phyloP scores from a whole-genome alignment of 2,888 invertebrate species.

The Acronicta psi region DNA sequence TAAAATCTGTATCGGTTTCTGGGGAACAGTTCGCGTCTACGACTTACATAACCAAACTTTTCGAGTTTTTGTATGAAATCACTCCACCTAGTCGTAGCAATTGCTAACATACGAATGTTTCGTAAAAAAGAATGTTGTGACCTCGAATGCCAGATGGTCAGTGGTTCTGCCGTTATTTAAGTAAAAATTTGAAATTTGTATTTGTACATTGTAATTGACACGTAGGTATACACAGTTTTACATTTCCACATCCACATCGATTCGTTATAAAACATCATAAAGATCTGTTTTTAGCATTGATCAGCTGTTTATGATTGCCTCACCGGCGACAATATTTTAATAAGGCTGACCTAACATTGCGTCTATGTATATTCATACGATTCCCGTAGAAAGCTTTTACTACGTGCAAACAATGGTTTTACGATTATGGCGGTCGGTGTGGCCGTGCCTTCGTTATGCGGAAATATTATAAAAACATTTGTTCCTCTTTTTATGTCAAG shows the following conservation, averaged over 20 bases:
- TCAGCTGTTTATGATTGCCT: slow-evolving; percentile 31
- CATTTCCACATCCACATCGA: no score
- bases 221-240: no score
- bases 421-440: slow-evolving; percentile 38
- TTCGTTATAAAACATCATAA: slow-evolving; percentile 7
- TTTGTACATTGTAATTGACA: no score
- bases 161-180: slow-evolving; percentile 33
- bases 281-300: slow-evolving; percentile 15
- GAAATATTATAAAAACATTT: no score
- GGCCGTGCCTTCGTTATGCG: slow-evolving; percentile 31
- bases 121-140: slow-evolving; percentile 49
- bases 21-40: slow-evolving; percentile 5
- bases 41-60: slow-evolving; percentile 15
- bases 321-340: slow-evolving; percentile 16
- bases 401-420: slow-evolving; percentile 49
- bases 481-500: no score
- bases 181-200: slow-evolving; percentile 11
- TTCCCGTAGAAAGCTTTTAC: slow-evolving; percentile 42
- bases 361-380: slow-evolving; percentile 33
- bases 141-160: slow-evolving; percentile 45
- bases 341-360: slow-evolving; percentile 28
- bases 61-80: slow-evolving; percentile 26
- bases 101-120: slow-evolving; percentile 48
- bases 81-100: slow-evolving; percentile 19
- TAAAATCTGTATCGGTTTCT: not conserved